phyloP scores from a whole-genome alignment of 2,113 vertebrate species.

The Anguilla rostrata region DNA sequence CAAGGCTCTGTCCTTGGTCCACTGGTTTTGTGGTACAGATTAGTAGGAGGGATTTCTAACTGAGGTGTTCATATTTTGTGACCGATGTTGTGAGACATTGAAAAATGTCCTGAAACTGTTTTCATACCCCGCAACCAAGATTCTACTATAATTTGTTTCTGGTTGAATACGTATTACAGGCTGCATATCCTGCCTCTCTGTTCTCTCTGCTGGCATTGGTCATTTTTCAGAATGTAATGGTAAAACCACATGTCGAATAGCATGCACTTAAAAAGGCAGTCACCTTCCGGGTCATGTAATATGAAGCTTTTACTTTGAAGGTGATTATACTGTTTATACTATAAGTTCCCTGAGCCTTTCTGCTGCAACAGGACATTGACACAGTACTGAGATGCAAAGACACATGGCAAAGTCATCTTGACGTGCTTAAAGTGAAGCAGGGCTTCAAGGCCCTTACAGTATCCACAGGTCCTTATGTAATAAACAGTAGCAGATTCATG shows the following conservation, averaged over 20 bases:
- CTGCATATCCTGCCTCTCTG: background rate
- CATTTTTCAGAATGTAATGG: conserved; percentile 26
- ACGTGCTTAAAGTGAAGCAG: background rate
- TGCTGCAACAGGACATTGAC: background rate
- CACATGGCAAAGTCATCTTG: background rate
- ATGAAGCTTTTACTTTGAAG: conserved; percentile 21
- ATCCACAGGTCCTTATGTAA: background rate
- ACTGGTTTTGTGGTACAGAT: background rate
- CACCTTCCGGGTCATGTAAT: conserved; percentile 31
- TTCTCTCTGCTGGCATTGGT: background rate
- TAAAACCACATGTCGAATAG: conserved; percentile 5
- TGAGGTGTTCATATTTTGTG: conserved; percentile 8
- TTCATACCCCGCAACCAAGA: background rate
- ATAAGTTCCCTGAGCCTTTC: background rate
- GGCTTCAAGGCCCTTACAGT: background rate
- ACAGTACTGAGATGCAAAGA: background rate
- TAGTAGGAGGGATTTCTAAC: background rate
- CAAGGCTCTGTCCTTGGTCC: background rate
- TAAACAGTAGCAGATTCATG: background rate
- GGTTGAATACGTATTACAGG: conserved; percentile 3
- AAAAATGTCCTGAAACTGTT: background rate
- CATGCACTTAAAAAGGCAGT: conserved; percentile 21
- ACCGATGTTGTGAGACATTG: background rate
- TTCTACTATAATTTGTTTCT: background rate
- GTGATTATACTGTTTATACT: conserved; percentile 12